These are phyloP conservation scores for Pollachius pollachius DNA, from an alignment of 2,113 vertebrate genomes.

Conservation along the genomic window DNA sequence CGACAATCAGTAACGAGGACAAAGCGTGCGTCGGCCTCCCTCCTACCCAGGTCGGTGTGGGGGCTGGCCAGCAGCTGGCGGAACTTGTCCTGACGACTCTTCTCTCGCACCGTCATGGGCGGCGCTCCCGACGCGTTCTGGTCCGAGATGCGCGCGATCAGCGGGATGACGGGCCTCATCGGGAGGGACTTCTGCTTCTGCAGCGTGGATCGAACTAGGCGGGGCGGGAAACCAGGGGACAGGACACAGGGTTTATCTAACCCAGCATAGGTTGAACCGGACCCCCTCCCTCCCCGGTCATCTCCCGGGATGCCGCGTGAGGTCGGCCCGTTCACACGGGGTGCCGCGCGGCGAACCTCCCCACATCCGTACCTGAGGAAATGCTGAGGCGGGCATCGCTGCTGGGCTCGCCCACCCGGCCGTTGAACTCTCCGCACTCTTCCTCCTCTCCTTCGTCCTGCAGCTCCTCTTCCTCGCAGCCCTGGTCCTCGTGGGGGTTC, in stretches of 20 bases:
- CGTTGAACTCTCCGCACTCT: constrained; percentile 63
- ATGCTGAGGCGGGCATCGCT: constrained; percentile 84
- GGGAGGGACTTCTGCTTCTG: constrained; percentile 94
- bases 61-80: constrained; percentile 88
- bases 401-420: constrained; percentile 83
- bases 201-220: constrained; percentile 74
- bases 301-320: too few relatives aligned
- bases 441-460: constrained; percentile 54
- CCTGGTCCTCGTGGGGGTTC: constrained; percentile 28
- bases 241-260: background rate
- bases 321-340: too few relatives aligned
- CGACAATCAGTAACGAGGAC: too few relatives aligned
- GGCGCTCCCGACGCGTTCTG: constrained; percentile 95
- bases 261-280: background rate
- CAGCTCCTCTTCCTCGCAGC: constrained; percentile 16
- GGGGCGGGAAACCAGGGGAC: background rate
- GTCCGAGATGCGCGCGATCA: constrained; percentile 95
- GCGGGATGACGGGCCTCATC: constrained; percentile 88
- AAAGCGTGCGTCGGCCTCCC: background rate
- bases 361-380: constrained; percentile 79
- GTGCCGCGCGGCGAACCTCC: too few relatives aligned
- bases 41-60: constrained; percentile 92
- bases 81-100: constrained; percentile 93
- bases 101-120: constrained; percentile 92
- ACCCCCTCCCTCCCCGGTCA: too few relatives aligned